Base-by-base conservation (phyloP, 2,113 vertebrate species). In the Panthera leo region DNA sequence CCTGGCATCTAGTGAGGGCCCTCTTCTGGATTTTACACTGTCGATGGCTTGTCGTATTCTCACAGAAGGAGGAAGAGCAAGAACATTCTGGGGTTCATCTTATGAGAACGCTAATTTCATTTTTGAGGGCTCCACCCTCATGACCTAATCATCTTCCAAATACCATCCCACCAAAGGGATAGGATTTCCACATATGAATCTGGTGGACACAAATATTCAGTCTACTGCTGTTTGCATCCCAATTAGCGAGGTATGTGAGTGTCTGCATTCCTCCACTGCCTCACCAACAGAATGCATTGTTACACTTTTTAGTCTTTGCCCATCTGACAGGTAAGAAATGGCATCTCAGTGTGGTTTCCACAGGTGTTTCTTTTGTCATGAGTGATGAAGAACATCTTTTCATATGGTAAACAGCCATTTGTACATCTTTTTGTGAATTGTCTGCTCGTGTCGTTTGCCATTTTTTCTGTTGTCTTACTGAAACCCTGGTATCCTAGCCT, bases 381-480 rank as follows among this genome's bases (percentile, higher is more conserved):
- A 82, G 29, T 84, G 68, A 90, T 7, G 25, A 76, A 23, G n/a
- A 78, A 55, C 70, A 73, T 68, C 45, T 84, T 95, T 91, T 95
- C 45, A 12, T 53, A 31, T 53, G 75, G 61, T 91, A 75, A 93
- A 29, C 7, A 91, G 27, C 48, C 53, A 91, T 85, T 75, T 95
- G 63, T 51, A 55, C 34, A 19, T 19, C 18, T 87, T 53, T 27
- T 45, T 18, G 29, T 48, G 73, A 90, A 61, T 85, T 82, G 23
- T 92, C 45, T 90, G 31, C 70, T 91, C 15, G 15, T n/a, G 4
- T 55, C 36, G 67, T 67, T 75, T 95, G 76, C 42, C 53, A 85
- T 3, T 67, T 97, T 97, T 90, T 34, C 53, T 53, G 16, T 91
- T 94, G 48, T 67, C 36, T 96, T 73, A 84, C 53, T 55, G 29